Percentiles rank a stretch among this genome's conserved stretches.
These are phyloP conservation scores for Zaprionus ornatus DNA, from an alignment of 1,140 invertebrate genomes.

Conservation along the genomic window DNA sequence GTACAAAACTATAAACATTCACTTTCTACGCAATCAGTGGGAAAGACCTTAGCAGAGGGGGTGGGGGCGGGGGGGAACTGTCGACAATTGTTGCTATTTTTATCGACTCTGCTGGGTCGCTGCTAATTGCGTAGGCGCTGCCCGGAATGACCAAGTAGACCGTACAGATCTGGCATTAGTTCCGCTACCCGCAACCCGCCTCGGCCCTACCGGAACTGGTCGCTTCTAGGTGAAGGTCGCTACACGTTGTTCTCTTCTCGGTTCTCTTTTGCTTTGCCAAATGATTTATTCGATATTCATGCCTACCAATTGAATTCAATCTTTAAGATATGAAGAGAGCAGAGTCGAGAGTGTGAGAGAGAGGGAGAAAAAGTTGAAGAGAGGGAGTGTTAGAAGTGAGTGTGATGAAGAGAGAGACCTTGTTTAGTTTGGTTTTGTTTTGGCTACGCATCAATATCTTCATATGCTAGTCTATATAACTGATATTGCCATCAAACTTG, in stretches of 20 bases:
- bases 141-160: conserved; percentile 67
- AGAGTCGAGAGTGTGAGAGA: background rate
- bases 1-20: conserved; percentile 40
- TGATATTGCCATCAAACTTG: background rate
- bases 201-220: background rate
- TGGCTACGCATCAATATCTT: background rate
- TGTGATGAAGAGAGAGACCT: no score
- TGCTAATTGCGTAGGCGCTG: conserved; percentile 74
- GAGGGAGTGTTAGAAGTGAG: no score
- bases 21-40: conserved; percentile 56
- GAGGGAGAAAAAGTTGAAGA: background rate
- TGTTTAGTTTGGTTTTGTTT: background rate
- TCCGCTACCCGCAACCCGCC: background rate
- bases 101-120: conserved; percentile 40
- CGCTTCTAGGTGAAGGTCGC: conserved; percentile 35
- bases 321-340: background rate
- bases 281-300: background rate
- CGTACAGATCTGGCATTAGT: conserved; percentile 2
- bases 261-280: background rate
- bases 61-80: background rate
- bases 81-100: conserved; percentile 48
- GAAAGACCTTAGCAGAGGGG: conserved; percentile 4
- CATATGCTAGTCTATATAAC: background rate
- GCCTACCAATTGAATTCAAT: background rate
- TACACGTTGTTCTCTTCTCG: background rate